Evolutionary conservation across 2,888 invertebrate genomes (phyloP), one percentile per base, ranked within the genome.

Genomic region (Callimorpha dominula): DNA sequence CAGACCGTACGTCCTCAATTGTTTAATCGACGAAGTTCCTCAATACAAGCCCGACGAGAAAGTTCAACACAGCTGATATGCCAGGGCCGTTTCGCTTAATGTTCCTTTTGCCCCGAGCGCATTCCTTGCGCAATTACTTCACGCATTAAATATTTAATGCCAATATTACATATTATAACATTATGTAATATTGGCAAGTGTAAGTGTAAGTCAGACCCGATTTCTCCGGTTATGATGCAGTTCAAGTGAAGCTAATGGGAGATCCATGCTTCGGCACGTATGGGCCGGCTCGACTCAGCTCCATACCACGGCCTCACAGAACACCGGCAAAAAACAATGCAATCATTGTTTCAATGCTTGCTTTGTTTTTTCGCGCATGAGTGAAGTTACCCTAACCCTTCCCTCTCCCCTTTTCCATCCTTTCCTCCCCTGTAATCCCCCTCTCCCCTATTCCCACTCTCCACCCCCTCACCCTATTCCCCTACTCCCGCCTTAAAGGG

Each of bases 21-120:
- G 92, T 91, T 92, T 93, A 93, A 93, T 92, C 90, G 89, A 85
- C 87, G 87, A 92, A 92, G 91, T 93, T 93, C 89, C 91, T 82
- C 89, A 90, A 92, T 91, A 92, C 91, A 89, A 82, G 88, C 85
- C 87, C 92, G 87, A 78, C 89, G 89, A 89, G 90, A 90, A 92
- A 92, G 87, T 93, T 91, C 89, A 86, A 79, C 87, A 77, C 87
- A 85, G 84, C 90, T 89, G 90, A 91, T 92, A 90, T 89, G 87
- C 87, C 89, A 89, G 86, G 87, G 87, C 89, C 90, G 87, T 90
- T 92, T 89, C 89, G 87, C 86, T 89, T 88, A 91, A 91, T 89
- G 91, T 85, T 86, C 85, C 83, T 82, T 78, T 84, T 82, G 86
- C 84, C 85, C 87, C 83, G 78, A 88, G 82, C 87, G 88, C 88